Evolutionary conservation across 2,797 vertebrate genomes (phyloP).

Genomic region (Chloroceryle inda): DNA sequence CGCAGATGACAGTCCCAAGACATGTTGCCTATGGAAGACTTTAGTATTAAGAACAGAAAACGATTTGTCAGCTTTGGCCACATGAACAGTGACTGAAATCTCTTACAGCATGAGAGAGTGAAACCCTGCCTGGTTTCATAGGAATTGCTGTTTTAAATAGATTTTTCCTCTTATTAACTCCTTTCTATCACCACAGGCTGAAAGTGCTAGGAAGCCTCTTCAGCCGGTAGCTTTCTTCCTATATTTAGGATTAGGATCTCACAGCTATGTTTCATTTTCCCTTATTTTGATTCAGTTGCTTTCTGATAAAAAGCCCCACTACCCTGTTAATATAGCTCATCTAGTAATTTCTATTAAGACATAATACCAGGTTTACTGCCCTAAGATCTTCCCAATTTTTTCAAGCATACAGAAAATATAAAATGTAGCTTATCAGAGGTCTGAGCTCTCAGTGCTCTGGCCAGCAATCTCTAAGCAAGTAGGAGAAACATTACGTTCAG

Average conservation of each 20-base stretch:
- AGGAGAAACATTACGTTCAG: fast-evolving
- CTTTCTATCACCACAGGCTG: not conserved
- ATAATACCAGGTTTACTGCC: not conserved
- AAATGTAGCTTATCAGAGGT: not conserved
- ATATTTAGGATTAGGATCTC: not conserved
- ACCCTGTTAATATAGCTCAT: not conserved
- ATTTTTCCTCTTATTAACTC: not conserved
- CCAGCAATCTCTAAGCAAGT: not conserved
- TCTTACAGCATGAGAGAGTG: not conserved
- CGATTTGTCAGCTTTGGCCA: not conserved
- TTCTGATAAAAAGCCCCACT: not conserved
- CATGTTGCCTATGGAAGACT: not conserved
- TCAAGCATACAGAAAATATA: not conserved
- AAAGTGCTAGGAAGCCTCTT: not conserved
- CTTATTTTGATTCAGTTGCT: not conserved
- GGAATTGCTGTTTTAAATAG: not conserved
- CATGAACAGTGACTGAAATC: not conserved
- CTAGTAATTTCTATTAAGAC: not conserved
- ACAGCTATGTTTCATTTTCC: not conserved
- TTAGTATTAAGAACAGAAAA: not conserved
- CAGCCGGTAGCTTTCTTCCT: not conserved
- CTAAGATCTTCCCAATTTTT: not conserved
- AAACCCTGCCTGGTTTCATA: not conserved
- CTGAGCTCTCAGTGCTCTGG: not conserved
- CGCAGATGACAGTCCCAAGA: not conserved